Base-by-base conservation (phyloP, 2,888 invertebrate genomes). In the Cantharis lateralis region DNA sequence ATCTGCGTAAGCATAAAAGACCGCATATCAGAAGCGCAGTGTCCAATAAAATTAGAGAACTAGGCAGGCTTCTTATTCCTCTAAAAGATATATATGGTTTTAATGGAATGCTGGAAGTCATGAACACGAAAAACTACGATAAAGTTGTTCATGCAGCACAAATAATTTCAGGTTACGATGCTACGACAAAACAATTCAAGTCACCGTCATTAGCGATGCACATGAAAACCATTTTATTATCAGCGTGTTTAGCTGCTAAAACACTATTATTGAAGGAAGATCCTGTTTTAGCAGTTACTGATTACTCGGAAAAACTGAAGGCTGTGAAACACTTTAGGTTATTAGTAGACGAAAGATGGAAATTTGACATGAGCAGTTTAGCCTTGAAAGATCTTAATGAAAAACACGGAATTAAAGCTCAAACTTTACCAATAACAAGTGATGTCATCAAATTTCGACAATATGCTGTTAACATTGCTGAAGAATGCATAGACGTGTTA, bases 41-140 rank as follows among this genome's bases (percentile, higher is more conserved):
- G 18, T 71, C 72, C 20, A 83, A 83, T 73, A 82, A 82, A 79
- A 75, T 82, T n/a, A n/a, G n/a, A 70, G 80, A 82, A 79, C 61
- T 83, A 11, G 80, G 80, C 15, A 79, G 83, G 72, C 78, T 83
- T 32, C 68, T 82, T 5, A 77, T 82, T 62, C 71, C 77, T 15
- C 62, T 82, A 11, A 71, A 78, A 68, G 72, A 81, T 68, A 75
- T 76, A 28, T 73, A 69, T 74, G 66, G 62, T 48, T 61, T 75
- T 2, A 76, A 68, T 15, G 26, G 28, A 16, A 71, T 68, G 75
- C 61, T 78, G 11, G 63, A 71, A 70, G 70, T 68, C 20, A 18
- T 76, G 32, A 73, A 69, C 13, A 66, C 77, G 48, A 24, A 70
- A 66, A 15, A 78, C 26, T 79, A 48, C 68, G 69, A 75, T 11